Conservation (phyloP, 64 coral and sea anemone genomes). For the Acropora yongei region DNA sequence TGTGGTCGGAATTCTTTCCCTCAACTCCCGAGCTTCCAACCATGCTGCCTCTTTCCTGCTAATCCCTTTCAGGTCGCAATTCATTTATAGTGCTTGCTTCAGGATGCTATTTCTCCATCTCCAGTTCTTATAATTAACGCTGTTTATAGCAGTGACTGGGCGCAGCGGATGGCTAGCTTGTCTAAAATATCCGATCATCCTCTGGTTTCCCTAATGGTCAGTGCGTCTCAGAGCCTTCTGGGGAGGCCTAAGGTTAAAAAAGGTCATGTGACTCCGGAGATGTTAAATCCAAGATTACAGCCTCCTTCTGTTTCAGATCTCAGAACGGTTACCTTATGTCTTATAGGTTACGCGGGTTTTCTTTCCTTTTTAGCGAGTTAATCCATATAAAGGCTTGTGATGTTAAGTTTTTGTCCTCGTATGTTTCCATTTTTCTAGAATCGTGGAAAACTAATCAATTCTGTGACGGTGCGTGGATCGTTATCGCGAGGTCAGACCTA, state of each 20-base stretch:
- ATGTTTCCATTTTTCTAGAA: constrained; percentile 53
- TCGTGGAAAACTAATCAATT: too few species aligned
- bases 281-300: background rate
- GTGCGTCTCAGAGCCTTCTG: too few species aligned
- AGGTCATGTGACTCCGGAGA: constrained; percentile 52
- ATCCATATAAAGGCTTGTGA: background rate
- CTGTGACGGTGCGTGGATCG: too few species aligned
- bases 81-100: too few species aligned
- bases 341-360: constrained; percentile 61
- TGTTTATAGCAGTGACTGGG: background rate
- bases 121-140: background rate
- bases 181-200: background rate
- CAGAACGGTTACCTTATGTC: constrained; percentile 21
- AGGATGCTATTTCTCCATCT: background rate
- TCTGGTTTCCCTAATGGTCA: too few species aligned
- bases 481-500: too few species aligned
- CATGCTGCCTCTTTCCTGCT: too few species aligned
- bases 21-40: too few species aligned
- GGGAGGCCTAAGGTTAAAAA: constrained; percentile 9
- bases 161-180: constrained; percentile 2
- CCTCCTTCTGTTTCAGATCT: constrained; percentile 27
- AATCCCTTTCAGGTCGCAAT: too few species aligned
- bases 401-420: constrained; percentile 1
- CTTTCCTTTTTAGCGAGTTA: constrained; percentile 51
- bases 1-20: too few species aligned